phyloP scores from a whole-genome alignment of 1,140 invertebrate species.

The Drosophila pallidifrons region DNA sequence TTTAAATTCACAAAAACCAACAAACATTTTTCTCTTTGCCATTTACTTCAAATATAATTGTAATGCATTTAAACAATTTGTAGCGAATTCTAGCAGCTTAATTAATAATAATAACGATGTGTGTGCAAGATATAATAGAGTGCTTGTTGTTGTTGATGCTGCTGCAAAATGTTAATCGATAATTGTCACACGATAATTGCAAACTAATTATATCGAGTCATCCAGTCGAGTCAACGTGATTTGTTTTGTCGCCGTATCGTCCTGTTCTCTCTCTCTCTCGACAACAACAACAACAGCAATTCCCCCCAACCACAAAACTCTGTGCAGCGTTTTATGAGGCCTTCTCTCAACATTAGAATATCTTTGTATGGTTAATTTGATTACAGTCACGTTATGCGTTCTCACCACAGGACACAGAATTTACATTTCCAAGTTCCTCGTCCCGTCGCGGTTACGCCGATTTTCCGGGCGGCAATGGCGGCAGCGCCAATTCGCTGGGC shows the following conservation, averaged over 20 bases:
- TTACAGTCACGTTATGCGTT: slow-evolving; percentile 85
- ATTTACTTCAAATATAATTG: slow-evolving; percentile 30
- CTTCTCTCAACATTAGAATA: slow-evolving; percentile 79
- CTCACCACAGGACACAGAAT: slow-evolving; percentile 85
- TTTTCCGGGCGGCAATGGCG: slow-evolving; percentile 77
- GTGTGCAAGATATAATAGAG: background rate
- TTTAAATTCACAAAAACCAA: slow-evolving; percentile 13
- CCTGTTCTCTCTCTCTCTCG: background rate
- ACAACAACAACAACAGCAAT: background rate
- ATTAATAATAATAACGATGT: slow-evolving; percentile 4
- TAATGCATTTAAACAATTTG: slow-evolving; percentile 28
- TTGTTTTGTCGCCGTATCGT: background rate
- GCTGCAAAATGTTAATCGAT: slow-evolving; percentile 34
- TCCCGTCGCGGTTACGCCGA: slow-evolving; percentile 79
- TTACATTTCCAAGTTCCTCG: slow-evolving; percentile 83
- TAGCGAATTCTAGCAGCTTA: slow-evolving; percentile 25
- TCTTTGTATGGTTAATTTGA: slow-evolving; percentile 81
- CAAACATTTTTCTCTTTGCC: slow-evolving; percentile 1
- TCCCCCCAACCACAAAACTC: slow-evolving; percentile 8
- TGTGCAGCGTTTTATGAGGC: slow-evolving; percentile 65
- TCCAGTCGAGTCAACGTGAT: slow-evolving; percentile 11
- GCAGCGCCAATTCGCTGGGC: slow-evolving; percentile 71
- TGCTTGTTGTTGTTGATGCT: slow-evolving; percentile 44
- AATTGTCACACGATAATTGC: slow-evolving; percentile 1
- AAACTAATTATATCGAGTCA: slow-evolving; percentile 2